A percentile compares a stretch with the other conserved stretches of the same genome.
These are phyloP conservation scores for Gallinago solitaria DNA, from an alignment of 2,797 vertebrate species.

Conservation along the genomic window DNA sequence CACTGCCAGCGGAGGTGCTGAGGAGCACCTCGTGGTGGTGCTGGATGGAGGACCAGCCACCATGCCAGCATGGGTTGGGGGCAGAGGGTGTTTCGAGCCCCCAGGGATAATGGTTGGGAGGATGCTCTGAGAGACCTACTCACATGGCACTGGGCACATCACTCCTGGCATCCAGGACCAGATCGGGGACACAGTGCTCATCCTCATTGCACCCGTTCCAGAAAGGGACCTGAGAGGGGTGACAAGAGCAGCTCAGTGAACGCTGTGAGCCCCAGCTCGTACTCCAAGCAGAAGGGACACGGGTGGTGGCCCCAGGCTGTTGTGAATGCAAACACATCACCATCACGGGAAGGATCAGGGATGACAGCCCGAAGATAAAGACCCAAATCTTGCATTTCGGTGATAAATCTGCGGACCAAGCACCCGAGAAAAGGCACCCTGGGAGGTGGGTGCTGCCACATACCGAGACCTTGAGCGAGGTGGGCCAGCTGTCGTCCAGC, in stretches of 20 bases:
- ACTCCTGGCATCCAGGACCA: slow-evolving; percentile 87
- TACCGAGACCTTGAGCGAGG: slow-evolving; percentile 86
- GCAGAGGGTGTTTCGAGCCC: background rate
- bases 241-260: fast-evolving
- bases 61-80: fast-evolving
- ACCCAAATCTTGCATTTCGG: fast-evolving
- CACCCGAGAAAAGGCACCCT: background rate
- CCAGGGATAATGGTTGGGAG: background rate
- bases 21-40: background rate
- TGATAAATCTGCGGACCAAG: background rate
- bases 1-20: fast-evolving
- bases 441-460: background rate
- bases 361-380: background rate
- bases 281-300: background rate
- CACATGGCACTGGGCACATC: slow-evolving; percentile 90
- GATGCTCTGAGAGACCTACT: background rate
- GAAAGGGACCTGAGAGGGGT: slow-evolving; percentile 88
- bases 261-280: fast-evolving
- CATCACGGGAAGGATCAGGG: no score
- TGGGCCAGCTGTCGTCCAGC: slow-evolving; percentile 91
- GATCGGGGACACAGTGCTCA: slow-evolving; percentile 92
- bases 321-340: fast-evolving
- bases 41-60: background rate
- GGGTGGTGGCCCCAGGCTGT: background rate
- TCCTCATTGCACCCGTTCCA: slow-evolving; percentile 98